These are phyloP conservation scores for Steromphala cineraria DNA, from an alignment of 2,888 invertebrate genomes.

Conservation along the genomic window DNA sequence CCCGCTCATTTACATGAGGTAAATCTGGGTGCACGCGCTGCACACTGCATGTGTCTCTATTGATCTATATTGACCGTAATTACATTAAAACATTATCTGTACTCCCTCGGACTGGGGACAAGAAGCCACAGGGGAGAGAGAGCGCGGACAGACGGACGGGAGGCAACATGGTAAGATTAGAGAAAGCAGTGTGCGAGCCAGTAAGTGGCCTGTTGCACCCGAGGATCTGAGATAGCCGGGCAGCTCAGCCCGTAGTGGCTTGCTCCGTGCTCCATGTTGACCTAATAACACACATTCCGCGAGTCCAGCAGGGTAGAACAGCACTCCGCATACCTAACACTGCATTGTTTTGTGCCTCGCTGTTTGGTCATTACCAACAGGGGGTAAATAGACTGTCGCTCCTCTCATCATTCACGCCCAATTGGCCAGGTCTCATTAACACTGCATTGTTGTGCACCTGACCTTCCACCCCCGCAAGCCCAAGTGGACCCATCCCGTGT, in stretches of 20 bases:
- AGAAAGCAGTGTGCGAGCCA: too few species aligned
- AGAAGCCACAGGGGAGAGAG: too few species aligned
- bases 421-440: constrained; percentile 10
- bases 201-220: too few species aligned
- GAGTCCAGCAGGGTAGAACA: constrained; percentile 7
- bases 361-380: background rate
- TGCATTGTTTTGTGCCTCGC: constrained; percentile 8
- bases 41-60: too few species aligned
- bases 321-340: background rate
- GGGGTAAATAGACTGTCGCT: constrained; percentile 9
- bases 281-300: constrained; percentile 14
- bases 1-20: too few species aligned
- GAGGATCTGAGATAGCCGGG: background rate
- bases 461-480: constrained; percentile 1
- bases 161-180: too few species aligned
- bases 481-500: constrained; percentile 17
- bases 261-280: background rate
- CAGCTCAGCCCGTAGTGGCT: background rate
- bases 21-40: too few species aligned
- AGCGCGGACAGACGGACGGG: too few species aligned
- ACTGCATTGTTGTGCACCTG: constrained; percentile 22
- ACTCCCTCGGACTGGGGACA: too few species aligned
- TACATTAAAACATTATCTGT: too few species aligned
- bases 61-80: too few species aligned
- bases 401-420: background rate